Conservation (phyloP, 2,797 vertebrate genomes). For the Catamblyrhynchus diadema region DNA sequence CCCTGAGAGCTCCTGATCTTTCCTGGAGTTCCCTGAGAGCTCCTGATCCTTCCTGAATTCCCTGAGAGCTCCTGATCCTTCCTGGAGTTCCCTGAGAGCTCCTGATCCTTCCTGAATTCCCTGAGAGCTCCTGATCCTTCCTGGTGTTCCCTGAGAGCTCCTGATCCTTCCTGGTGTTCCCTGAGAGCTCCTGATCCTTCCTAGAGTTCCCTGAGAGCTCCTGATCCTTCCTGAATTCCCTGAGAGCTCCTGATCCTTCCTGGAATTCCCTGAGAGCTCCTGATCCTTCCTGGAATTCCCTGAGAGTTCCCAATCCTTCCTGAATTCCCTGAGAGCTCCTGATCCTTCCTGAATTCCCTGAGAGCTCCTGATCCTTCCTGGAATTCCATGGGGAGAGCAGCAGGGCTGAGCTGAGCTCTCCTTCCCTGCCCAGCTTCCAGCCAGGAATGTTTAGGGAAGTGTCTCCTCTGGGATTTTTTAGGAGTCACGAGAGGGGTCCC, state of each 20-base stretch:
- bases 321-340: not conserved
- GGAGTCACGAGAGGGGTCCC: not conserved
- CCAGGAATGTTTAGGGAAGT: not conserved
- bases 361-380: not conserved
- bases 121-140: not conserved
- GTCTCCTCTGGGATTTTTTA: not conserved
- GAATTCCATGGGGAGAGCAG: too few species aligned
- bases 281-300: not conserved
- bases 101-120: too few species aligned
- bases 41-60: too few species aligned
- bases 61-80: too few species aligned
- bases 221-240: not conserved
- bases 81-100: too few species aligned
- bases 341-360: not conserved
- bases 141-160: not conserved
- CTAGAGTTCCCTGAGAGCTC: not conserved
- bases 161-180: not conserved
- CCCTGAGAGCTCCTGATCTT: not conserved
- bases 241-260: too few species aligned
- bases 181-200: not conserved
- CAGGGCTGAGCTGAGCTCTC: too few species aligned
- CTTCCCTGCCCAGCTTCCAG: too few species aligned
- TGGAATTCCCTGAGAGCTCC: not conserved
- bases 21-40: too few species aligned
- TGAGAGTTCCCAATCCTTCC: not conserved